Percentiles rank a stretch among this genome's conserved stretches.
Evolutionary conservation across 2,797 vertebrate genomes (phyloP).

Genomic region (Cephalopachus bancanus): DNA sequence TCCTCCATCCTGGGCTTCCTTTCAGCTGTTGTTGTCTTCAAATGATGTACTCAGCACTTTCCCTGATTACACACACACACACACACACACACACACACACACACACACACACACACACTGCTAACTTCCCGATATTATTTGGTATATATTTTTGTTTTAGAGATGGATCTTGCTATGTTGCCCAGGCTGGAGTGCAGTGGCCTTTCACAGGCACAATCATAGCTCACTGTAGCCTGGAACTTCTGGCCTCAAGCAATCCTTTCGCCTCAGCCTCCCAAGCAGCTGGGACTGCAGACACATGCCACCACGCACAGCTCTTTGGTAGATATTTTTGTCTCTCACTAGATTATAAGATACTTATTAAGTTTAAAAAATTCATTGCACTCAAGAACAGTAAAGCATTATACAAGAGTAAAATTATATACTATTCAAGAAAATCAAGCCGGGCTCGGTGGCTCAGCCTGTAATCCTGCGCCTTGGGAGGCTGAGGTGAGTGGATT

Average conservation of each 20-base stretch:
- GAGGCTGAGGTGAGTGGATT: too few species aligned
- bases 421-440: neutral
- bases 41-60: constrained; percentile 64
- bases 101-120: neutral
- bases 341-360: neutral
- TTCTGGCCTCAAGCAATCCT: neutral
- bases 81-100: neutral
- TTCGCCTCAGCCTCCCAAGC: neutral
- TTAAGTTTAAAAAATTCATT: neutral
- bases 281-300: neutral
- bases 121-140: constrained; percentile 47
- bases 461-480: neutral
- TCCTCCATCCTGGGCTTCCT: constrained; percentile 47
- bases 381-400: neutral
- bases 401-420: neutral
- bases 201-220: neutral
- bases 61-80: neutral
- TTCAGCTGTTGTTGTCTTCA: constrained; percentile 8
- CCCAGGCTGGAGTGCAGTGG: neutral
- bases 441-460: neutral
- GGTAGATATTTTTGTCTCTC: neutral
- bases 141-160: neutral
- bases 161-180: neutral
- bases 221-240: neutral
- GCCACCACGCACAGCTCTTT: neutral